Conservation (phyloP, 2,797 vertebrate species). For the Pseudotriccus pelzelni region DNA sequence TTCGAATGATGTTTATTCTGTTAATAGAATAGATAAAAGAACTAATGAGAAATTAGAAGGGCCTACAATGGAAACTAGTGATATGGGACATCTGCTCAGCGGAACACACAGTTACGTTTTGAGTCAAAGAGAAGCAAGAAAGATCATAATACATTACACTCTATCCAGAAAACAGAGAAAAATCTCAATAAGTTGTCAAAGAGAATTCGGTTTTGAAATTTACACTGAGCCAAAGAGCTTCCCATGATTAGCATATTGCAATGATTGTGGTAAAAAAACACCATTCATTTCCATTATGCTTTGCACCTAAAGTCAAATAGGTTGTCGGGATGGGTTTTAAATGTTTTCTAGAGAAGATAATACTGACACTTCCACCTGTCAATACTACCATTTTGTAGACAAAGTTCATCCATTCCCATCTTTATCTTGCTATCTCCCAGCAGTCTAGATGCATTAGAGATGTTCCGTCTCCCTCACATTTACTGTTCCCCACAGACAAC, state of each 20-base stretch:
- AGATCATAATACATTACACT: not conserved
- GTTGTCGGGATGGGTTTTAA: not conserved
- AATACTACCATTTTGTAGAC: not conserved
- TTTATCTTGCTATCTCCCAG: not conserved
- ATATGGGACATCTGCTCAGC: not conserved
- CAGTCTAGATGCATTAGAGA: not conserved
- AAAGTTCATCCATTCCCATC: not conserved
- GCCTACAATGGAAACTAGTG: not conserved
- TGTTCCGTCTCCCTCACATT: not conserved
- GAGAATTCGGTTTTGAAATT: not conserved
- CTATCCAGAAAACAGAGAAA: not conserved
- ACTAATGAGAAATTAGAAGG: not conserved
- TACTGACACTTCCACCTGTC: not conserved
- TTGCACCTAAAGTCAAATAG: not conserved
- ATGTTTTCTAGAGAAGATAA: not conserved
- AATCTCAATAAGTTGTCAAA: not conserved
- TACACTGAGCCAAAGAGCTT: not conserved
- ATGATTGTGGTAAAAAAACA: not conserved
- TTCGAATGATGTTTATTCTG: not conserved
- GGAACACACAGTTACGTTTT: not conserved
- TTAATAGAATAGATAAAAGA: slow-evolving; percentile 6
- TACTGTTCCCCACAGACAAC: not conserved
- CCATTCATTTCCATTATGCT: not conserved
- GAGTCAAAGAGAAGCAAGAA: not conserved
- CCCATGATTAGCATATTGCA: not conserved